Evolutionary conservation across 2,888 invertebrate genomes (phyloP), one percentile per base, ranked within the genome.

Genomic region (Deroplatys truncata): DNA sequence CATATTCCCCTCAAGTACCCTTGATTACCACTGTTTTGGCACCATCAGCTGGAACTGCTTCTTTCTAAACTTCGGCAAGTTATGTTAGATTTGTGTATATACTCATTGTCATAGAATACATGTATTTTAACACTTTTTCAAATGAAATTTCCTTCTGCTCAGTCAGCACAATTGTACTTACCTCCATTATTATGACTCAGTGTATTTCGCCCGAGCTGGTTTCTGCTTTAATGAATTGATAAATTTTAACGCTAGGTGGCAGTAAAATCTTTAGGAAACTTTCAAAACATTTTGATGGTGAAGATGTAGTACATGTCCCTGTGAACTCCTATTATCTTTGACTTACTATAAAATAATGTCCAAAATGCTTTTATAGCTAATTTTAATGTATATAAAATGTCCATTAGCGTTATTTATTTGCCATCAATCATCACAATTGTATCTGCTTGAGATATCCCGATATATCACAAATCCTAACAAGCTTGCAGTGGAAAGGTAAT

Each of bases 141-240:
- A 72, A 25, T 72, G 1, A 72, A 72, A 72, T 20, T 15, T 20
- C 1, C 5, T 72, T 72, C 5, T 5, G 20, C 56, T 20, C 56
- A 72, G 25, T 56, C 56, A 16, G 16, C 56, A 31, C 35, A 88
- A 84, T 88, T 86, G 84, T 88, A 90, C 90, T 90, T 88, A 86
- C 90, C 89, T 90, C 89, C 89, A 90, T 89, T 25, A 83, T 84
- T 89, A 89, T 86, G 85, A 88, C 86, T 88, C 31, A 90, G 84
- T 28, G 72, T 43, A 88, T 82, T 43, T 88, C 35, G 15, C 49
- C 13, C 10, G 28, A n/a, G 49, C 25, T 85, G 29, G 15, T n/a
- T 72, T 72, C 35, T 88, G 82, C 28, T 84, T 84, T 16, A 35
- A 13, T 43, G 43, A 43, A 84, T 31, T 29, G 28, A 84, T 43